Evolutionary conservation across 2,797 vertebrate species (phyloP).

Genomic region (Apogon talboti): DNA sequence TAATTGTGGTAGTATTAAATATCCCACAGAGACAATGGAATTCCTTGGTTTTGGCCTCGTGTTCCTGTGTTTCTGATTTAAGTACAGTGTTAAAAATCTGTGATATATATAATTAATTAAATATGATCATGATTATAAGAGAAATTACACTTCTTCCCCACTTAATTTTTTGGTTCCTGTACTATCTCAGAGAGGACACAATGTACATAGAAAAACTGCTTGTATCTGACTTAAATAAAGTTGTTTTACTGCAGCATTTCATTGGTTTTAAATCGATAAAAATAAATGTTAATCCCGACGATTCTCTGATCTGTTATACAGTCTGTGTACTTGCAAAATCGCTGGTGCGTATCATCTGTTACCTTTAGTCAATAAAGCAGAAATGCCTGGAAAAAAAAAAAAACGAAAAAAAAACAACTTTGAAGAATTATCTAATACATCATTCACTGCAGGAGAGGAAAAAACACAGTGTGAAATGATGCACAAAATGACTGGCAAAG

Average conservation of each 20-base stretch:
- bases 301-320: constrained; percentile 13
- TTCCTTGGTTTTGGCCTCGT: no score
- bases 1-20: no score
- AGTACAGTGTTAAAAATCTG: no score
- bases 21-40: no score
- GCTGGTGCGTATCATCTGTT: constrained; percentile 14
- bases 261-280: background rate
- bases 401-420: constrained; percentile 5
- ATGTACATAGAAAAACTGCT: constrained; percentile 1
- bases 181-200: background rate
- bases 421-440: constrained; percentile 42
- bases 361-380: constrained; percentile 15
- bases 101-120: no score
- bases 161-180: background rate
- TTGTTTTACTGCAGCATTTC: constrained; percentile 3
- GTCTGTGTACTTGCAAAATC: constrained; percentile 1
- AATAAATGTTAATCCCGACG: background rate
- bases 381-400: background rate
- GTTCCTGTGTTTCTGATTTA: no score
- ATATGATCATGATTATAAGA: no score
- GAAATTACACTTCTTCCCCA: no score
- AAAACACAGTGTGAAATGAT: constrained; percentile 55
- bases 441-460: constrained; percentile 8
- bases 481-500: constrained; percentile 53
- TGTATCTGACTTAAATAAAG: constrained; percentile 5